phyloP scores from a whole-genome alignment of 2,797 vertebrate genomes.

The Cetoscarus ocellatus region DNA sequence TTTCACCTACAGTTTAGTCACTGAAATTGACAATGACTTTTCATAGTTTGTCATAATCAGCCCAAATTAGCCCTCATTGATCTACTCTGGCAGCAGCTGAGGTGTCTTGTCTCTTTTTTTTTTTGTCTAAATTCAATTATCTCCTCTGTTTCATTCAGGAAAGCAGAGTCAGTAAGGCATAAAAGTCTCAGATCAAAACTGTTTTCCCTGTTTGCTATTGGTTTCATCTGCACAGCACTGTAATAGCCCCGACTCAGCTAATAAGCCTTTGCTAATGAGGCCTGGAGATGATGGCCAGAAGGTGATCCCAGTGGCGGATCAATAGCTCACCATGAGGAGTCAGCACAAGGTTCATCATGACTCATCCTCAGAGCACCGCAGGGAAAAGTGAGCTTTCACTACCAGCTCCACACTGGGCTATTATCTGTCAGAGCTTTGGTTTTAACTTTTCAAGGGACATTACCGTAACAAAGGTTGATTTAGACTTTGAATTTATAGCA shows the following conservation, averaged over 20 bases:
- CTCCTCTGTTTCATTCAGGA: conserved; percentile 27
- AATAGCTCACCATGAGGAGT: conserved; percentile 75
- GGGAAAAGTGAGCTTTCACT: conserved; percentile 57
- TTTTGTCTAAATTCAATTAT: conserved; percentile 30
- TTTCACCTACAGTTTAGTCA: neutral
- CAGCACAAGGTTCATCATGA: conserved; percentile 74
- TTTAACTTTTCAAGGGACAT: conserved; percentile 16
- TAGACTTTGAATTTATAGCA: conserved; percentile 13
- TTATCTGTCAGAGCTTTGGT: conserved; percentile 31
- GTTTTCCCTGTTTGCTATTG: conserved; percentile 39
- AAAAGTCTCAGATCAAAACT: conserved; percentile 49
- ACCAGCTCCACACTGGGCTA: conserved; percentile 22
- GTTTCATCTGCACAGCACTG: conserved; percentile 59
- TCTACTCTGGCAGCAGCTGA: neutral
- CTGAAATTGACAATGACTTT: conserved; percentile 6
- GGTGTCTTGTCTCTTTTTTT: conserved; percentile 15
- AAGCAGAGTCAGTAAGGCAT: conserved; percentile 37
- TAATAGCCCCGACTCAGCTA: conserved; percentile 66
- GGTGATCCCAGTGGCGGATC: conserved; percentile 78
- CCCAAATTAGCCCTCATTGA: neutral
- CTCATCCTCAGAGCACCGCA: conserved; percentile 62
- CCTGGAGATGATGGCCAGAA: conserved; percentile 75
- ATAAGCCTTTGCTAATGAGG: conserved; percentile 81
- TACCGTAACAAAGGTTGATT: conserved; percentile 24
- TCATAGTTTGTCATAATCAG: neutral